phyloP scores from a whole-genome alignment of 2,888 invertebrate species.

The Orchesellides sinensis region DNA sequence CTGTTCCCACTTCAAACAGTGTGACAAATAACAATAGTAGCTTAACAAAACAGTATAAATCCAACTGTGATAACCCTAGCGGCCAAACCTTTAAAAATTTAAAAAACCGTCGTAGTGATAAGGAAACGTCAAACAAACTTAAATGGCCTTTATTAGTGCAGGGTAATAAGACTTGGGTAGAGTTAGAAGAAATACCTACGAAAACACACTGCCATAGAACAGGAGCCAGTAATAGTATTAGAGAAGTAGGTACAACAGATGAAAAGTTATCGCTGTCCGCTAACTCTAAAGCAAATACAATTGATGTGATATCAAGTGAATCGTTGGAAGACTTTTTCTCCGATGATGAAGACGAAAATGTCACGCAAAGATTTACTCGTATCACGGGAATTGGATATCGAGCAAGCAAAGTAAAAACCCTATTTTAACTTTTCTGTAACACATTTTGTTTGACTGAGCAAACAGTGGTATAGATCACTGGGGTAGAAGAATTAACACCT shows the following conservation, averaged over 20 bases:
- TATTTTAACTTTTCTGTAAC: neutral
- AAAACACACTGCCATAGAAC: conserved; percentile 77
- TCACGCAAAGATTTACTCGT: conserved; percentile 80
- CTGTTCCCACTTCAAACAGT: neutral
- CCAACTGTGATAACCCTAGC: conserved; percentile 60
- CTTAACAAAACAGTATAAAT: conserved; percentile 23
- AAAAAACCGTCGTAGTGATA: conserved; percentile 27
- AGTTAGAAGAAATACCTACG: conserved; percentile 75
- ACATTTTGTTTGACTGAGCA: no score
- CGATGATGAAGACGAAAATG: conserved; percentile 77
- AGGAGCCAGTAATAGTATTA: conserved; percentile 73
- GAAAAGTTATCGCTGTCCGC: neutral
- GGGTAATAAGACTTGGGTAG: conserved; percentile 68
- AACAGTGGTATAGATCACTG: no score
- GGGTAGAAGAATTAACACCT: no score
- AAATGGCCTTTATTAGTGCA: conserved; percentile 81
- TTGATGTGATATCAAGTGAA: conserved; percentile 21
- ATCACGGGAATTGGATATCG: conserved; percentile 77
- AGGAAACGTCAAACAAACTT: conserved; percentile 75
- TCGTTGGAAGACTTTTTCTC: conserved; percentile 49
- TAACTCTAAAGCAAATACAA: conserved; percentile 1
- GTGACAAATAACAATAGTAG: conserved; percentile 35
- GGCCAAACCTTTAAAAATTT: conserved; percentile 15
- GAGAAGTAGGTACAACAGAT: conserved; percentile 76
- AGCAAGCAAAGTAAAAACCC: conserved; percentile 55